Percentiles rank a stretch among this genome's conserved stretches.
Evolutionary conservation across 2,797 vertebrate genomes (phyloP).

Genomic region (Nannoperca obscura): DNA sequence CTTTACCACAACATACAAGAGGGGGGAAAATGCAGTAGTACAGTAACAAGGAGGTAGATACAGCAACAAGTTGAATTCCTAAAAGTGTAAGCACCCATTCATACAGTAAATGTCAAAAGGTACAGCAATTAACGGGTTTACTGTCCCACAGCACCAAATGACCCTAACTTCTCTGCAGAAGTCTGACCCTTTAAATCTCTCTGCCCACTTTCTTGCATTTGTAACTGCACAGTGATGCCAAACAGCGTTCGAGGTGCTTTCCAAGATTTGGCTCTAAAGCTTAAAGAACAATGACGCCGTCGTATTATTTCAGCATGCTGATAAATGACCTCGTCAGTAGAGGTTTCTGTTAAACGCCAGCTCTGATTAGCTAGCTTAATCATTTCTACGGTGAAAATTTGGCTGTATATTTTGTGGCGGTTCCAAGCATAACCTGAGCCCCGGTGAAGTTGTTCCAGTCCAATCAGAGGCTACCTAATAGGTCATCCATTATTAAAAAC

Average conservation of each 20-base stretch:
- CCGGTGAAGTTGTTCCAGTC: neutral
- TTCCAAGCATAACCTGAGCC: neutral
- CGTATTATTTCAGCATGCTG: conserved; percentile 1
- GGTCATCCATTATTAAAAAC: neutral
- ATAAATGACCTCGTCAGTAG: conserved; percentile 7
- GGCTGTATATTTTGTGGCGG: neutral
- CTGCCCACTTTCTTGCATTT: neutral
- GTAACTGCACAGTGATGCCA: conserved; percentile 31
- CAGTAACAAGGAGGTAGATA: conserved; percentile 48
- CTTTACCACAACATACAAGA: conserved; percentile 38
- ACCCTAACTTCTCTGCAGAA: neutral
- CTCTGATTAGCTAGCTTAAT: neutral
- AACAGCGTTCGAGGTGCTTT: conserved; percentile 8
- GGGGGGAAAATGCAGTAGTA: conserved; percentile 31
- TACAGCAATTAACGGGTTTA: conserved; percentile 8
- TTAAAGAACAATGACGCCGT: conserved; percentile 18
- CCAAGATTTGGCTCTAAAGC: conserved; percentile 26
- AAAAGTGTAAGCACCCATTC: conserved; percentile 16
- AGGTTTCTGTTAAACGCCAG: neutral
- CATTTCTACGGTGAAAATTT: conserved; percentile 4
- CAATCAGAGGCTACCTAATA: neutral
- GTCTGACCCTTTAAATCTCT: neutral
- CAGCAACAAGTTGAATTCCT: conserved; percentile 24
- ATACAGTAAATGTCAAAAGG: conserved; percentile 28
- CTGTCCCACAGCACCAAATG: conserved; percentile 12